Conservation (phyloP, 2,113 vertebrate species). For the Abramis brama region DNA sequence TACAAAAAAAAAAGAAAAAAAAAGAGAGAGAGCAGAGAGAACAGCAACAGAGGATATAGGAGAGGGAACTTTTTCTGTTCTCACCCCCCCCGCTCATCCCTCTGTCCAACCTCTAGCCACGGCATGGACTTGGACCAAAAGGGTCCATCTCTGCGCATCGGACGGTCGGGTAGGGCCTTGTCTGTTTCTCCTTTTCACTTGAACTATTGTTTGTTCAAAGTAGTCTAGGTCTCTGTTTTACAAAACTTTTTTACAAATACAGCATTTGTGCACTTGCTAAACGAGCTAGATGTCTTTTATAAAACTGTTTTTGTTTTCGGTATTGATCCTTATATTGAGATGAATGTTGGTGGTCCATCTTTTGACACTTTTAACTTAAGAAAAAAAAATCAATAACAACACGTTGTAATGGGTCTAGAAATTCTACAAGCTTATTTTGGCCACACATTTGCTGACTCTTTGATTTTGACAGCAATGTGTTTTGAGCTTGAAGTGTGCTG, state of each 20-base stretch:
- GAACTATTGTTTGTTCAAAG: constrained; percentile 3
- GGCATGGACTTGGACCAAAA: constrained; percentile 90
- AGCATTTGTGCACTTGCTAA: not conserved
- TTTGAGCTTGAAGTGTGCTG: not conserved
- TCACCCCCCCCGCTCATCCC: constrained; percentile 64
- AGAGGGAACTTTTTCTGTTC: constrained; percentile 60
- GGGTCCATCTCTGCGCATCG: constrained; percentile 81
- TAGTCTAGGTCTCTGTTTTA: constrained; percentile 8
- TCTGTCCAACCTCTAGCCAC: constrained; percentile 65
- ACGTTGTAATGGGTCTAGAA: not conserved
- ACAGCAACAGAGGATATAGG: constrained; percentile 37
- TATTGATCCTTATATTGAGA: not conserved
- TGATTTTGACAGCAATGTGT: not conserved
- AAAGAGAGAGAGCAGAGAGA: constrained; percentile 35
- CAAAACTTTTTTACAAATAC: not conserved
- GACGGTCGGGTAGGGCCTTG: constrained; percentile 89
- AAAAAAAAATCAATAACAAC: not conserved
- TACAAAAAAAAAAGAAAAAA: constrained; percentile 59
- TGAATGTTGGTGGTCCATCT: not conserved
- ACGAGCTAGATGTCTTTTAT: not conserved
- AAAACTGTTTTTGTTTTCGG: not conserved
- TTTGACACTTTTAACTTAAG: not conserved
- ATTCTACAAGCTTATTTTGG: not conserved
- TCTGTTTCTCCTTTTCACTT: constrained; percentile 41
- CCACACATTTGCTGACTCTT: not conserved